A percentile compares a stretch with the other conserved stretches of the same genome.
These are phyloP conservation scores for Scolopax rusticola DNA, from an alignment of 2,797 vertebrate species.

Conservation along the genomic window DNA sequence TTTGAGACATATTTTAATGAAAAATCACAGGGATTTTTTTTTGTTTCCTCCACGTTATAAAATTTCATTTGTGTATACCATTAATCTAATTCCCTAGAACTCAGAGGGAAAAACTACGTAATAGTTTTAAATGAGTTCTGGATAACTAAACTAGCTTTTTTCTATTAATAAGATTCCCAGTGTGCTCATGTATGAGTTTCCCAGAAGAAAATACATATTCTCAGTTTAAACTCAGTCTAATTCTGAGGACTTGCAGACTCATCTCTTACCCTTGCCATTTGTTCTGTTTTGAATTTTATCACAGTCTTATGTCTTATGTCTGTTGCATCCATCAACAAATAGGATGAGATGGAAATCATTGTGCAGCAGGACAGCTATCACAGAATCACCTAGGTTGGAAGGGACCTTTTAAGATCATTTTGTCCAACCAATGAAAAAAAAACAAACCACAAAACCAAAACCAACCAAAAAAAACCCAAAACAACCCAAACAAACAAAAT, in stretches of 20 bases:
- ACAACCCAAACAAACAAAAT: too few relatives aligned
- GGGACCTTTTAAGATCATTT: too few relatives aligned
- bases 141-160: background rate
- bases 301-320: background rate
- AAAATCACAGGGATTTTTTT: background rate
- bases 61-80: background rate
- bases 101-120: background rate
- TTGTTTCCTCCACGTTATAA: background rate
- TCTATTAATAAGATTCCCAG: background rate
- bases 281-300: background rate
- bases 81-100: background rate
- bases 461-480: too few relatives aligned
- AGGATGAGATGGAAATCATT: too few relatives aligned
- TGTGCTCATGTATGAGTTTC: background rate
- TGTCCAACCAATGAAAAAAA: too few relatives aligned
- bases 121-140: background rate
- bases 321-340: too few relatives aligned
- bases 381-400: too few relatives aligned
- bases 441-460: too few relatives aligned
- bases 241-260: background rate
- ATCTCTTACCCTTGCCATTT: background rate
- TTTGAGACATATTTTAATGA: background rate
- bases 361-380: too few relatives aligned
- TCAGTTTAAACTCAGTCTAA: background rate
- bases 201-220: background rate